These are phyloP conservation scores for Sinocyclocheilus rhinocerous DNA, from an alignment of 2,113 vertebrate genomes.

Conservation along the genomic window DNA sequence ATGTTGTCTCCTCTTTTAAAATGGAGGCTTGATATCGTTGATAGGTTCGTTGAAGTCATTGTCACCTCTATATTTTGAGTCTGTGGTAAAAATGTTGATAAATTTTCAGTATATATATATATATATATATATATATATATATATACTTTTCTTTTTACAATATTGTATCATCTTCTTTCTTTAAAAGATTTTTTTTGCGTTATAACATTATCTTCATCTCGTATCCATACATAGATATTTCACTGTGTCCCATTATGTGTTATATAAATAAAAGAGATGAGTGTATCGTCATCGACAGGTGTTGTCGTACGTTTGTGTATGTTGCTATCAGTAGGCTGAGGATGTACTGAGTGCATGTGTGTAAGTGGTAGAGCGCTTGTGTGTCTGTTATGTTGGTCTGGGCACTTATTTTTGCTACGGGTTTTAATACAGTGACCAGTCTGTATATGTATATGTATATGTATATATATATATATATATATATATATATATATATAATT, in stretches of 20 bases:
- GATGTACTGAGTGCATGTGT: conserved; percentile 41
- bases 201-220: conserved; percentile 51
- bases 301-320: conserved; percentile 43
- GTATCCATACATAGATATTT: conserved; percentile 67
- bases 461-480: conserved; percentile 53
- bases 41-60: conserved; percentile 42
- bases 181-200: conserved; percentile 57
- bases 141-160: conserved; percentile 24
- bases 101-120: conserved; percentile 51
- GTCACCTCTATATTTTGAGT: conserved; percentile 60
- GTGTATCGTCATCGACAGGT: conserved; percentile 42
- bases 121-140: conserved; percentile 40
- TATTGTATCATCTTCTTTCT: conserved; percentile 23
- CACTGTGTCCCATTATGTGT: conserved; percentile 67
- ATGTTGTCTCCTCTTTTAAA: conserved; percentile 43
- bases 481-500: conserved; percentile 23
- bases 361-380: conserved; percentile 34
- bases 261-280: conserved; percentile 59
- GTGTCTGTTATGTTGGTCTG: conserved; percentile 72
- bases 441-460: conserved; percentile 63
- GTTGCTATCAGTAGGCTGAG: conserved; percentile 57
- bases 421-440: conserved; percentile 82
- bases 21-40: conserved; percentile 54
- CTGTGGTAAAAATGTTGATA: conserved; percentile 56
- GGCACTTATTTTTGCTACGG: conserved; percentile 83